Evolutionary conservation across 2,113 vertebrate species (phyloP), one percentile per base, ranked within the genome.

Genomic region (Synchiropus splendidus): DNA sequence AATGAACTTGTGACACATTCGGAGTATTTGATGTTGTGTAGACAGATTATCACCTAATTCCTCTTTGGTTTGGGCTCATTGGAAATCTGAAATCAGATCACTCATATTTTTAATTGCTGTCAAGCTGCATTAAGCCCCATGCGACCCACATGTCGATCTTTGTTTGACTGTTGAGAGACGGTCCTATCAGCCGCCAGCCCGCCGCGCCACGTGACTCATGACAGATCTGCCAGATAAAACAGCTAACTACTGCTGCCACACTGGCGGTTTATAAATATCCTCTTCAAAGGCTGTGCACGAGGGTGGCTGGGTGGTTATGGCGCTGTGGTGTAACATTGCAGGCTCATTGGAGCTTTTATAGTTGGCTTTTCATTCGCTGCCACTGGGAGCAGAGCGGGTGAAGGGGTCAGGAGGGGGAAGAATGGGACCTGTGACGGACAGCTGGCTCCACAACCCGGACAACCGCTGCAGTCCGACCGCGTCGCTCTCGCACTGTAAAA

Each of bases 251-350:
- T 13, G 39, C 65, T 69, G 63, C 66, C 62, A 70, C 67, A 62
- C 56, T 70, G 70, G 79, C 70, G 64, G 61, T 63, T 78, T 84
- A 78, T 79, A 82, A 83, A 85, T 81, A 83, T 82, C 77, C 68
- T 52, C 64, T 75, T 78, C 67, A 81, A 72, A 79, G 78, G 48
- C 21, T 4, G 21, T 27, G 21, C 51, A 43, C 2, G 18, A 58
- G 58, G 75, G 51, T 49, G 53, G 68, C 36, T 9, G 51, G 62
- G 59, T 41, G 56, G 58, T 69, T 61, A 38, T 46, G 61, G 52
- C 54, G 67, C 72, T 53, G 56, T 71, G 65, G 62, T 53, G 54
- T 45, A 55, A 66, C 61, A 54, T 58, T 36, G 66, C 61, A 71
- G 78, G 61, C 61, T 73, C 52, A 75, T 75, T 74, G 69, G 69